phyloP scores from a whole-genome alignment of 2,797 vertebrate species.

The Myotis myotis region DNA sequence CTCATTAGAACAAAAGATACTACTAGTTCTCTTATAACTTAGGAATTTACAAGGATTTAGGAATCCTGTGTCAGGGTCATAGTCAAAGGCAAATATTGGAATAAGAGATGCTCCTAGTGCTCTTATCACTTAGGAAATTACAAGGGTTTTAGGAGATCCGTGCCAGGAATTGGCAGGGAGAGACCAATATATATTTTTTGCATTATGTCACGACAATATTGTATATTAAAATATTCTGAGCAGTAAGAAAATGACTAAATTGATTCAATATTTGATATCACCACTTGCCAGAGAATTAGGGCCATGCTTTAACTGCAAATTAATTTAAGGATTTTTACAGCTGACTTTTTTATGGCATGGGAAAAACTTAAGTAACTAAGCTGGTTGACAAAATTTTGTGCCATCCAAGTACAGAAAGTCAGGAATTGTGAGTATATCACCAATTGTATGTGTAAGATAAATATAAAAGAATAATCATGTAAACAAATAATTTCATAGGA shows the following conservation, averaged over 20 bases:
- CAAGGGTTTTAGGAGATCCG: neutral
- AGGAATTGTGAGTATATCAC: neutral
- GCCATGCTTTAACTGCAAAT: neutral
- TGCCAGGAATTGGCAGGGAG: neutral
- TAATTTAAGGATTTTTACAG: neutral
- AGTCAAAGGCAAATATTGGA: neutral
- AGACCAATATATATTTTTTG: neutral
- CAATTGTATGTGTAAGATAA: neutral
- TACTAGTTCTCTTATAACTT: neutral
- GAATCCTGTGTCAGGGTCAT: neutral
- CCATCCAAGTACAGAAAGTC: neutral
- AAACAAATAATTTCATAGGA: neutral
- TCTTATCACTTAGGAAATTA: neutral
- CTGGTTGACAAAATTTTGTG: neutral
- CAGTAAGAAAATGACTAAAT: neutral
- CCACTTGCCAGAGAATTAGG: neutral
- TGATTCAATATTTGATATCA: neutral
- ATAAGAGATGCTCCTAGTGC: neutral
- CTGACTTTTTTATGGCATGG: neutral
- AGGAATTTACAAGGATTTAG: neutral
- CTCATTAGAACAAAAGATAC: neutral
- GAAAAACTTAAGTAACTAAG: neutral
- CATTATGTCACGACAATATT: neutral
- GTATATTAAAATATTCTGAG: neutral
- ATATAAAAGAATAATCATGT: neutral